phyloP scores from a whole-genome alignment of 2,113 vertebrate species.

The Albula glossodonta region DNA sequence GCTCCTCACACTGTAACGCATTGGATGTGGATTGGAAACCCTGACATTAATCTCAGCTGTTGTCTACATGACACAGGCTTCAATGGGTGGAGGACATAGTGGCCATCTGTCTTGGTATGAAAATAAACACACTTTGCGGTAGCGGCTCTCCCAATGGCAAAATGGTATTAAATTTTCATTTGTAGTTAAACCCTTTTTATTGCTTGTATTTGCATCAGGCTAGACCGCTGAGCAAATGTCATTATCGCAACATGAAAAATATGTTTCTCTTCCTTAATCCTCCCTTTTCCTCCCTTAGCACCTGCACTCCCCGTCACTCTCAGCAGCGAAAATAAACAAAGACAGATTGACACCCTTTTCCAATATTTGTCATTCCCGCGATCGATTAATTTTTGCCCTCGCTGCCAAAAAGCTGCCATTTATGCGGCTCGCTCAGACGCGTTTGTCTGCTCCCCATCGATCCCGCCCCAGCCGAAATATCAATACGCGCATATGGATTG shows the following conservation, averaged over 20 bases:
- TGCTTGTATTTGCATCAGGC: constrained; percentile 26
- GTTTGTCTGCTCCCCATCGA: constrained; percentile 80
- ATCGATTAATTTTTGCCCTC: constrained; percentile 86
- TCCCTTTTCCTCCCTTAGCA: neutral
- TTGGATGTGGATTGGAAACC: neutral
- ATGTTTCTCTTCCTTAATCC: neutral
- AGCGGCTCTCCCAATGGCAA: constrained; percentile 11
- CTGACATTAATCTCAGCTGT: neutral
- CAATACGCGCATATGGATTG: constrained; percentile 88
- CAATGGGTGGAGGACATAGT: neutral
- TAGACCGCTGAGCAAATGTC: constrained; percentile 23
- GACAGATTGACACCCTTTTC: constrained; percentile 58
- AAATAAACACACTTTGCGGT: neutral
- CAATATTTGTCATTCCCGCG: constrained; percentile 76
- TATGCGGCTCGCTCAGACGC: constrained; percentile 84
- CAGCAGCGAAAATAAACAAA: constrained; percentile 37
- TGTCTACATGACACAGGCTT: neutral
- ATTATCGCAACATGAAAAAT: constrained; percentile 25
- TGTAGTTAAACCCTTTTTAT: constrained; percentile 33
- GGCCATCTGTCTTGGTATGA: constrained; percentile 31
- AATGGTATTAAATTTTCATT: constrained; percentile 35
- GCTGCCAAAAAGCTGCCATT: constrained; percentile 80
- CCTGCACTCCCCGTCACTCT: constrained; percentile 19
- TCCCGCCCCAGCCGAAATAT: constrained; percentile 85
- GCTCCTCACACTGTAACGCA: neutral